Base-by-base conservation (phyloP, 2,888 invertebrate genomes). In the Electrophaes corylata region DNA sequence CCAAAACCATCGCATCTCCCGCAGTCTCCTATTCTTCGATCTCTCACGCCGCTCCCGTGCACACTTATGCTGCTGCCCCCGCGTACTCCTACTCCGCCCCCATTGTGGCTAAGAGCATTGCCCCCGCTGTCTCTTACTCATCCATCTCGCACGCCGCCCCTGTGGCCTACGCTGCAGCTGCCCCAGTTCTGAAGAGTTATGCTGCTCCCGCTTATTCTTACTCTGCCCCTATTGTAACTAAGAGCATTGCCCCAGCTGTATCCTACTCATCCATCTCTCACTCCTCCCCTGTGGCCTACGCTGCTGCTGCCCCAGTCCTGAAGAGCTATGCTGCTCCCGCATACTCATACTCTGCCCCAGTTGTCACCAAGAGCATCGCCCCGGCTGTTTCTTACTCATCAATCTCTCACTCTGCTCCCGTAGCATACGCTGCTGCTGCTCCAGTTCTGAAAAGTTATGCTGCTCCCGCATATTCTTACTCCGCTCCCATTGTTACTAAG, bases 241-340 rank as follows among this genome's bases (percentile, higher is more conserved):
- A 84, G 66, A 65, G 78, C 71, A 76, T 73, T 77, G 85, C 76
- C 65, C 78, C 83, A n/a, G 76, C 78, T 8, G 74, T 78, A 8
- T 75, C 77, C 23, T 78, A 81, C 67, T 73, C 74, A 57, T 70
- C 78, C 4, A 62, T 76, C 69, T 73, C 52, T 12, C 56, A 81
- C 66, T 73, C 88, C 11, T 86, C 92, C 5, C 79, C 79, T 1
- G 73, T 87, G 57, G 89, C 90, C 51, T 88, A 52, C 69, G 77
- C 81, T 52, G 62, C 72, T 23, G 69, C 72, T 23, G 55, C 57
- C 65, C 75, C 2, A 8, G 57, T 51, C 12, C 26, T 51, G 31
- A 73, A 87, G 57, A 88, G 89, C 53, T 88, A 53, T 67, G 77
- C 81, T 54, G 62, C 72, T 11, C 70, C 73, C 18, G 57, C 60